Conservation (phyloP, 1,140 invertebrate species). For the Apis laboriosa region DNA sequence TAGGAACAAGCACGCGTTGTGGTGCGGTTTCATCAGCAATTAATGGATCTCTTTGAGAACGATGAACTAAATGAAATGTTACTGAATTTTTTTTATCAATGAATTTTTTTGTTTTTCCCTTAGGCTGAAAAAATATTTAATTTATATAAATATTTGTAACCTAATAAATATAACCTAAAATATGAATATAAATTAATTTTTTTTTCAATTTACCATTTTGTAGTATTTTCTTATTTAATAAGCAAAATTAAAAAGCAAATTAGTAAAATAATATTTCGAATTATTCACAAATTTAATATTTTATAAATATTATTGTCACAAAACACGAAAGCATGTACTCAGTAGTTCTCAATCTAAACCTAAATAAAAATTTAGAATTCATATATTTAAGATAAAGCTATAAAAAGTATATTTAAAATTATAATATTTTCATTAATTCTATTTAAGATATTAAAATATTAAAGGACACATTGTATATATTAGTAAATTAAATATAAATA, state of each 20-base stretch:
- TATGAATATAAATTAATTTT: neutral
- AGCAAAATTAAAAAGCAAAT: neutral
- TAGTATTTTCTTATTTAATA: neutral
- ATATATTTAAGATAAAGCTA: neutral
- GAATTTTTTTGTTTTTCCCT: constrained; percentile 89
- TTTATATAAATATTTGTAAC: neutral
- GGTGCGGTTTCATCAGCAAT: constrained; percentile 93
- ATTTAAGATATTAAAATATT: neutral
- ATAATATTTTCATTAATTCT: no score
- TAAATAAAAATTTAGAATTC: neutral
- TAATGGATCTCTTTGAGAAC: constrained; percentile 96
- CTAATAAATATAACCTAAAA: constrained; percentile 16
- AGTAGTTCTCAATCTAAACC: constrained; percentile 22
- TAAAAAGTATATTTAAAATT: neutral
- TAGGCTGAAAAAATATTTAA: constrained; percentile 82
- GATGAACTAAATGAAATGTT: constrained; percentile 94
- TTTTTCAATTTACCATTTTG: constrained; percentile 52
- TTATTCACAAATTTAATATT: neutral
- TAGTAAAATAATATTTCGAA: neutral
- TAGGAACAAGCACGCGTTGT: constrained; percentile 90
- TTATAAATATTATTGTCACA: neutral
- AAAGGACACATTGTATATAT: neutral
- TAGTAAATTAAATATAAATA: neutral
- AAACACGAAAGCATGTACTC: neutral
- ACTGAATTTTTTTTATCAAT: constrained; percentile 96